These are phyloP conservation scores for Adoxophyes honmai DNA, from an alignment of 1,140 invertebrate species.

Conservation along the genomic window DNA sequence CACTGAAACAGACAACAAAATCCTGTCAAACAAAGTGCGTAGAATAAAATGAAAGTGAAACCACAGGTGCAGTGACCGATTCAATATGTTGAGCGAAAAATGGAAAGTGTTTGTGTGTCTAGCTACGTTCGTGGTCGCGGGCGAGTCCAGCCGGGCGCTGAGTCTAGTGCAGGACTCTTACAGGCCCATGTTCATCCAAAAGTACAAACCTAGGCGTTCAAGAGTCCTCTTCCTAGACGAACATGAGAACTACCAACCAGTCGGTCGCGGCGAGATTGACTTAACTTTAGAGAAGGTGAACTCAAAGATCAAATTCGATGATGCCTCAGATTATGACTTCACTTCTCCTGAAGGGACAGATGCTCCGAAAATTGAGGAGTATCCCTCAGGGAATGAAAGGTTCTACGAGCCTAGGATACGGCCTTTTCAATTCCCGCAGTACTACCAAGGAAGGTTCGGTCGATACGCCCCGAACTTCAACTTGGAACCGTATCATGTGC, in stretches of 20 bases:
- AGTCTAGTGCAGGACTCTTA: conserved; percentile 50
- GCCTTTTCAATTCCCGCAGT: conserved; percentile 42
- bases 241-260: conserved; percentile 44
- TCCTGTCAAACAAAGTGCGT: background rate
- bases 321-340: conserved; percentile 57
- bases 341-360: conserved; percentile 47
- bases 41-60: conserved; percentile 69
- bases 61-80: conserved; percentile 55
- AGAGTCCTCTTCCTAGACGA: conserved; percentile 61
- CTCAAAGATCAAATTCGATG: conserved; percentile 62
- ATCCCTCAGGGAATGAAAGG: conserved; percentile 50
- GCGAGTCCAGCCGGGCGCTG: conserved; percentile 55
- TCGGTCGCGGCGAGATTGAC: conserved; percentile 60
- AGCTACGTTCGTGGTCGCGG: conserved; percentile 47
- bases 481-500: conserved; percentile 43
- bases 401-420: conserved; percentile 55
- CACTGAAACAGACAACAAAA: background rate
- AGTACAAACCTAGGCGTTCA: conserved; percentile 40
- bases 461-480: conserved; percentile 53
- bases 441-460: conserved; percentile 56
- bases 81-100: conserved; percentile 69
- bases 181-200: conserved; percentile 63
- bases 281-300: conserved; percentile 44
- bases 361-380: conserved; percentile 22
- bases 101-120: conserved; percentile 71